Conservation (phyloP, 2,888 invertebrate genomes). For the Drosophila austrosaltans region DNA sequence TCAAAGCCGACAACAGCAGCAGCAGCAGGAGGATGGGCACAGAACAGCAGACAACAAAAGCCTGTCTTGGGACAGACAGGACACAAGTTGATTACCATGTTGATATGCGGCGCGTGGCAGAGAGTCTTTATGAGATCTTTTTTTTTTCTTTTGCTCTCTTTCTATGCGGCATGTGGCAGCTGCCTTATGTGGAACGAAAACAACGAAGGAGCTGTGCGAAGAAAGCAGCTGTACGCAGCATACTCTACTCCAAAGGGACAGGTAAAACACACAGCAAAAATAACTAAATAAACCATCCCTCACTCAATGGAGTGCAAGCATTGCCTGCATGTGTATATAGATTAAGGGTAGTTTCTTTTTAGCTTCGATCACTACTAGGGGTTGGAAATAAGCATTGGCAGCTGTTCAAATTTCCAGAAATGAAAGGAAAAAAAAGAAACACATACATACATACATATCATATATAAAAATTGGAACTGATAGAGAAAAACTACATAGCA, state of each 20-base stretch:
- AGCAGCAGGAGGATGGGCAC: slow-evolving; percentile 46
- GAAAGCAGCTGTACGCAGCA: slow-evolving; percentile 57
- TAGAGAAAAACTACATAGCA: slow-evolving; percentile 24
- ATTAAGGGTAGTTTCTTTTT: slow-evolving; percentile 52
- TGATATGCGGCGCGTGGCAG: slow-evolving; percentile 81
- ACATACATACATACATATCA: neutral
- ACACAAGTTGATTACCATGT: slow-evolving; percentile 69
- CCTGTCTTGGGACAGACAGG: slow-evolving; percentile 26
- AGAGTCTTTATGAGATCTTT: slow-evolving; percentile 40
- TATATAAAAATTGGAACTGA: slow-evolving; percentile 43
- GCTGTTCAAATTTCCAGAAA: slow-evolving; percentile 76
- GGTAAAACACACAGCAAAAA: slow-evolving; percentile 63
- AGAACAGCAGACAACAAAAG: slow-evolving; percentile 17
- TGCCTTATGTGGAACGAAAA: slow-evolving; percentile 50
- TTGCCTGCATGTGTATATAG: neutral
- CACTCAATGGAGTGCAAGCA: slow-evolving; percentile 12
- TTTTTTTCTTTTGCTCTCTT: slow-evolving; percentile 40
- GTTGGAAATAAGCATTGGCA: slow-evolving; percentile 62
- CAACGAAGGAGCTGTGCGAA: slow-evolving; percentile 20
- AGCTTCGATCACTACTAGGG: slow-evolving; percentile 60
- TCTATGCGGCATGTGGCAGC: slow-evolving; percentile 80
- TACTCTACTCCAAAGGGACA: slow-evolving; percentile 34
- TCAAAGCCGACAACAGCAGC: slow-evolving; percentile 50
- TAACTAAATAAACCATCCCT: slow-evolving; percentile 14
- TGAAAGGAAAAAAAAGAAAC: slow-evolving; percentile 28